These are phyloP conservation scores for Tetrao urogallus DNA, from an alignment of 2,113 vertebrate genomes.

Conservation along the genomic window DNA sequence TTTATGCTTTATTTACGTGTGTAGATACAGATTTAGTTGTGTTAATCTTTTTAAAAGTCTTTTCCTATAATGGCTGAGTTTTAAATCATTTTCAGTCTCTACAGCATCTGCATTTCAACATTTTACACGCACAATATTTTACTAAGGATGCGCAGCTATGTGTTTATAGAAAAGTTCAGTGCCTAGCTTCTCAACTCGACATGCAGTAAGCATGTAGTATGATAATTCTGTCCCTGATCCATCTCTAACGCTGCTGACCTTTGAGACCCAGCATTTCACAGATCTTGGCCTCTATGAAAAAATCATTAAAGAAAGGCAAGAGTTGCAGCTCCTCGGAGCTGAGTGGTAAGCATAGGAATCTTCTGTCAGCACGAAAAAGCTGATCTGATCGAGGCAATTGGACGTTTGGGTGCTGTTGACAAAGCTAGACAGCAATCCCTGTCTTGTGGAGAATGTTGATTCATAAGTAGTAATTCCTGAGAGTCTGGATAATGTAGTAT, in stretches of 20 bases:
- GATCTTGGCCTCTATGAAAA: not conserved
- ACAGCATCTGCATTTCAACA: not conserved
- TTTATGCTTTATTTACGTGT: not conserved
- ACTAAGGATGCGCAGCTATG: not conserved
- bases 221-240: not conserved
- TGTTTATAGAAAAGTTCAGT: not conserved
- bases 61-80: not conserved
- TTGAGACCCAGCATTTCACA: not conserved
- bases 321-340: not conserved
- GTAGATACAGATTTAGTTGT: not conserved
- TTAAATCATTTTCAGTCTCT: not conserved
- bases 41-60: not conserved
- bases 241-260: not conserved
- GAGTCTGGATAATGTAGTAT: not conserved
- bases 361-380: not conserved
- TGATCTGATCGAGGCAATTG: not conserved
- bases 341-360: not conserved
- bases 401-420: not conserved
- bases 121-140: not conserved
- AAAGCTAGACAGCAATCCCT: not conserved
- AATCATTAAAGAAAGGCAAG: not conserved
- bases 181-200: not conserved
- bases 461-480: not conserved
- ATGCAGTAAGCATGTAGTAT: not conserved
- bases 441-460: not conserved